phyloP scores from a whole-genome alignment of 2,113 vertebrate species.

The Abramis brama region DNA sequence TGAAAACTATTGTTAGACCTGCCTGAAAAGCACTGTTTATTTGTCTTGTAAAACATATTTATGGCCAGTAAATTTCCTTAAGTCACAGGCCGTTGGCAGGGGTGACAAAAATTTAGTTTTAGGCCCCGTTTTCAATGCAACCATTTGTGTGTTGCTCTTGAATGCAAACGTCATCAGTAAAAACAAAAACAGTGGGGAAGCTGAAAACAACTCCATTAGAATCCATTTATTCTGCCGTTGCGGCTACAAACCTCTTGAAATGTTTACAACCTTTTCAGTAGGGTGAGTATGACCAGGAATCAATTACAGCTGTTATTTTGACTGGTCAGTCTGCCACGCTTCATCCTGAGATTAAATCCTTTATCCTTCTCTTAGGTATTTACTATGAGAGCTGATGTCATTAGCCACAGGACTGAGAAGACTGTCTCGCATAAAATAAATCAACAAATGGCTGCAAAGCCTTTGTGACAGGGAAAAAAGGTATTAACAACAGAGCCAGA shows the following conservation, averaged over 20 bases:
- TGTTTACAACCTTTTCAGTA: background rate
- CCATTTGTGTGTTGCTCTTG: background rate
- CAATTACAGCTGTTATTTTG: background rate
- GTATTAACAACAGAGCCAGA: background rate
- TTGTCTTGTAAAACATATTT: too few species aligned
- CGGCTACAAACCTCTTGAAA: too few species aligned
- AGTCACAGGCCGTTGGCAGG: too few species aligned
- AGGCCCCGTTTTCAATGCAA: too few species aligned
- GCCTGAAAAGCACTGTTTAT: too few species aligned
- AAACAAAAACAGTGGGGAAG: background rate
- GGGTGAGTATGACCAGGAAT: background rate
- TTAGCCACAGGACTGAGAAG: background rate
- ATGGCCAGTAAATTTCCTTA: too few species aligned
- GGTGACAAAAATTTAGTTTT: too few species aligned
- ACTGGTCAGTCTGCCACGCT: background rate
- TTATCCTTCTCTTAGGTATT: background rate
- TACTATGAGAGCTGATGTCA: constrained; percentile 1
- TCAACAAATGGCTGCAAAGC: background rate
- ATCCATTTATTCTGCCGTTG: too few species aligned
- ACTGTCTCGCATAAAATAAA: background rate
- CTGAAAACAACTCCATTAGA: background rate
- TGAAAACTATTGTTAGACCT: too few species aligned
- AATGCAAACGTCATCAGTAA: too few species aligned
- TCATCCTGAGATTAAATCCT: background rate
- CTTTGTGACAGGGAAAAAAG: background rate